These are phyloP conservation scores for Brachionus manjavacas DNA, from an alignment of 1,140 invertebrate genomes.

Conservation along the genomic window DNA sequence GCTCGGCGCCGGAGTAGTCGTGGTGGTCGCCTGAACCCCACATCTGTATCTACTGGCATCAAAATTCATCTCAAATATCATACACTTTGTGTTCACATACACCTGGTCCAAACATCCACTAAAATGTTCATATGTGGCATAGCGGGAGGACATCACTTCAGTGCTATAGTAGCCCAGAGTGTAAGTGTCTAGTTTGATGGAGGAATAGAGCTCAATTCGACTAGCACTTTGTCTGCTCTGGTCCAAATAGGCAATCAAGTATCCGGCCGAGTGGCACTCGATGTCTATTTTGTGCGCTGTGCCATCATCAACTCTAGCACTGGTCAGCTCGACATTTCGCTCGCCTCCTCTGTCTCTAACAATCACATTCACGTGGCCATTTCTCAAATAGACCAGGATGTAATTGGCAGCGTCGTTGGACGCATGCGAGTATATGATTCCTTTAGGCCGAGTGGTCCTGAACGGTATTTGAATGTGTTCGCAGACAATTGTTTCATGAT, in stretches of 20 bases:
- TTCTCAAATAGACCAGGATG: slow-evolving; percentile 12
- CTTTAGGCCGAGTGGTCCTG: background rate
- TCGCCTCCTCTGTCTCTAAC: slow-evolving; percentile 10
- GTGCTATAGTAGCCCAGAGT: slow-evolving; percentile 38
- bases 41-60: background rate
- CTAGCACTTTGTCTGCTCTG: background rate
- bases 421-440: slow-evolving; percentile 32
- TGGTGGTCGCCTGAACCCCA: background rate
- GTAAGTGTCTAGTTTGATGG: background rate
- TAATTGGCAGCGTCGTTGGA: background rate
- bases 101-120: slow-evolving; percentile 28
- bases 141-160: background rate
- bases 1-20: background rate
- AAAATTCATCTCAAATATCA: background rate
- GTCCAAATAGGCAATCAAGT: slow-evolving; percentile 14
- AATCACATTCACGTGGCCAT: background rate
- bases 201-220: background rate
- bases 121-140: background rate
- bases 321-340: background rate
- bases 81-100: background rate
- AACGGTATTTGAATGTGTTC: slow-evolving; percentile 31
- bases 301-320: slow-evolving; percentile 17
- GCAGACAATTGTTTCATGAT: slow-evolving; percentile 12
- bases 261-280: background rate
- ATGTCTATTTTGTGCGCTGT: background rate